phyloP scores from a whole-genome alignment of 2,888 invertebrate species.

The Acleris emargana region DNA sequence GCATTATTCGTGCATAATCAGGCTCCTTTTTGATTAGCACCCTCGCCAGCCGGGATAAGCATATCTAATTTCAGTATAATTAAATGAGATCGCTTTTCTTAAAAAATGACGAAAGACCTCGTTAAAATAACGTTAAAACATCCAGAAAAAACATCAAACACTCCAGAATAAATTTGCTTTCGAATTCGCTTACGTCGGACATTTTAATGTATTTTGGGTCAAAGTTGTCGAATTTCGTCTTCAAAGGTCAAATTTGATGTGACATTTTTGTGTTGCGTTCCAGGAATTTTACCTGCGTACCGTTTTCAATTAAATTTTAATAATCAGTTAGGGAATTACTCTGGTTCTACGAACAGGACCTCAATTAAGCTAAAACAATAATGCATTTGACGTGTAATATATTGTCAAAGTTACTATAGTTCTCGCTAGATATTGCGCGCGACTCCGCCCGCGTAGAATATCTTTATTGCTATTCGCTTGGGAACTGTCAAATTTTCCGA shows the following conservation, averaged over 20 bases:
- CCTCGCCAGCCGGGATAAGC: neutral
- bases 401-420: too few relatives aligned
- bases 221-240: too few relatives aligned
- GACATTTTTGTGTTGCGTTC: neutral
- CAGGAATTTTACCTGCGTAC: too few relatives aligned
- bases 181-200: neutral
- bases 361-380: too few relatives aligned
- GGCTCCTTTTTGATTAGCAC: neutral
- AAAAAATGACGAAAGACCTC: neutral
- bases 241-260: neutral
- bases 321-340: too few relatives aligned
- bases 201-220: neutral
- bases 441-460: too few relatives aligned
- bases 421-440: too few relatives aligned
- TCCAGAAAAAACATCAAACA: constrained; percentile 15
- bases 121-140: constrained; percentile 18
- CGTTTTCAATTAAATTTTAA: too few relatives aligned
- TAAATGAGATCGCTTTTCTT: constrained; percentile 15
- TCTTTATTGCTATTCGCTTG: too few relatives aligned
- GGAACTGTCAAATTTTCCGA: too few relatives aligned
- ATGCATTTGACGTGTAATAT: too few relatives aligned
- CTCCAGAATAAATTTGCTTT: neutral
- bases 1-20: neutral
- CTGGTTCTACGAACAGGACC: too few relatives aligned
- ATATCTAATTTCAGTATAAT: constrained; percentile 9